Evolutionary conservation across 2,888 invertebrate genomes (phyloP), one percentile per base, ranked within the genome.

Genomic region (Pocota personata): DNA sequence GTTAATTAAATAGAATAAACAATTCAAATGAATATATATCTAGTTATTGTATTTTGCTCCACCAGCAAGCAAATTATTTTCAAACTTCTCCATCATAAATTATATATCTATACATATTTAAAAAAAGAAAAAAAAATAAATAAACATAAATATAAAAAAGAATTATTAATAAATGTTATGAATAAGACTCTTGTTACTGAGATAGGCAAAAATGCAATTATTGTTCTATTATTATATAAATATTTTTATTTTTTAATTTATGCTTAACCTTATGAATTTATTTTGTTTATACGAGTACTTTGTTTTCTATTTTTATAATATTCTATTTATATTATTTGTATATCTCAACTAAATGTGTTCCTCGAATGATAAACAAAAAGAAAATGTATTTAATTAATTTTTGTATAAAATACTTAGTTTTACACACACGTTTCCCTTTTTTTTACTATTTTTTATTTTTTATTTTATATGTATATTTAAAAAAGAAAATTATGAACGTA

Each of bases 301-400:
- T 69, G 32, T 77, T 67, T 77, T 67, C 19, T 77, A 37, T 77
- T 77, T 60, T 69, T 77, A 48, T 35, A 58, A 40, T n/a, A 12
- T 30, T 60, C n/a, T 71, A 35, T 62, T 60, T 46, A 73, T 43
- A 58, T 50, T 80, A 67, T 66, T 24, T 50, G 43, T 50, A 30
- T 24, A 83, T 64, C 73, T 75, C 83, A 84, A 84, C 73, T 67
- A 62, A 79, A 84, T 84, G 83, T 84, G 83, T 84, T 84, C 83
- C 83, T 84, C 69, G 35, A 82, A 69, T 46, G 30, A 72, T 32
- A 46, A 62, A 62, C 50, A 76, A 14, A 3, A 66, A 35, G 60
- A 46, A 14, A 69, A 43, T 19, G 60, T 21, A 12, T 4, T 8
- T 8, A 32, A 32, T 2, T 3, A 30, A 14, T 14, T 64, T 72